phyloP scores from a whole-genome alignment of 2,113 vertebrate species.

The Pachyramphus minor region DNA sequence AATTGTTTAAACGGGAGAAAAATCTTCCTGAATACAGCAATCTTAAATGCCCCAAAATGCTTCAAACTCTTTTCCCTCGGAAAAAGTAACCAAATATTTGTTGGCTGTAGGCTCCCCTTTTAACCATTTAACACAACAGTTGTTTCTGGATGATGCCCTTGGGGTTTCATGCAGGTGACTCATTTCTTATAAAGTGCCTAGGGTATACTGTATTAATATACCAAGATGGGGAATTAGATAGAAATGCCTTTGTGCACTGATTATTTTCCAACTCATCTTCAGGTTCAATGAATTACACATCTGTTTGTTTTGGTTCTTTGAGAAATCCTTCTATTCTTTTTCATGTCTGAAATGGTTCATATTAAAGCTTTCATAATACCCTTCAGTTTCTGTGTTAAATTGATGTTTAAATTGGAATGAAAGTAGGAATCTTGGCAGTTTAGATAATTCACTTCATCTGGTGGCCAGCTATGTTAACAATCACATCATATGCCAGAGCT shows the following conservation, averaged over 20 bases:
- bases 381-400: constrained; percentile 79
- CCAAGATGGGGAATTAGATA: not conserved
- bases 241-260: not conserved
- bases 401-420: constrained; percentile 81
- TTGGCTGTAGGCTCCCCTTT: not conserved
- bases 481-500: constrained; percentile 77
- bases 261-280: constrained; percentile 43
- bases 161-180: not conserved
- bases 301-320: constrained; percentile 57
- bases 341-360: constrained; percentile 70
- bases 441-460: constrained; percentile 83
- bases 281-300: constrained; percentile 50
- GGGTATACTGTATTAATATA: not conserved
- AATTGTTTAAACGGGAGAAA: not conserved
- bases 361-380: constrained; percentile 77
- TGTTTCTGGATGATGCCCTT: not conserved
- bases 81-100: not conserved
- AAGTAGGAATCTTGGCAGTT: constrained; percentile 78
- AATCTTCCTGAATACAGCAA: not conserved
- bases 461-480: constrained; percentile 82
- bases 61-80: not conserved
- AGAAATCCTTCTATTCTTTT: constrained; percentile 54
- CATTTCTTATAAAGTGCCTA: not conserved
- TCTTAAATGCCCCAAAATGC: not conserved
- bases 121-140: not conserved